These are phyloP conservation scores for Crypturellus tataupa DNA, from an alignment of 2,797 vertebrate species.

Conservation along the genomic window DNA sequence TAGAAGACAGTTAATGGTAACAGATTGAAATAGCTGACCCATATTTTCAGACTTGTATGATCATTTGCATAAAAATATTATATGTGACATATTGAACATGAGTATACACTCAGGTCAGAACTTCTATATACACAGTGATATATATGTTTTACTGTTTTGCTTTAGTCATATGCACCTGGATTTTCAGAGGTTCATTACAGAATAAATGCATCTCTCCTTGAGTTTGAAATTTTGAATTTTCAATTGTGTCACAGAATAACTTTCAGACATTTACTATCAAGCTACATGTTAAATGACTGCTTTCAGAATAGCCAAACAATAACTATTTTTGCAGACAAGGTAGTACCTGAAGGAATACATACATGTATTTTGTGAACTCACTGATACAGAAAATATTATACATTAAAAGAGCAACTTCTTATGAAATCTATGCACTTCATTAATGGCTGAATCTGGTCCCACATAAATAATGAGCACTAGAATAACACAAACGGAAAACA, in stretches of 20 bases:
- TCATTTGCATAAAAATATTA: neutral
- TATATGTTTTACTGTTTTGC: fast-evolving
- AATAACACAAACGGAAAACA: neutral
- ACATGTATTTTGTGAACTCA: neutral
- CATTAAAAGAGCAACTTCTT: neutral
- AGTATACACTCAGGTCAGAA: neutral
- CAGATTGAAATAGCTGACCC: constrained; percentile 13
- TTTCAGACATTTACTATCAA: neutral
- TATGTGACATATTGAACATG: neutral
- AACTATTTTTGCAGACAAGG: neutral
- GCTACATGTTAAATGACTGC: neutral
- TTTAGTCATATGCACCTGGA: neutral
- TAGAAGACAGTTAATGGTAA: constrained; percentile 25
- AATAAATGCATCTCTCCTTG: neutral
- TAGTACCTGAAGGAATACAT: neutral
- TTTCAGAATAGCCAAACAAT: neutral
- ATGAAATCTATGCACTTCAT: neutral
- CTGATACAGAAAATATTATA: neutral
- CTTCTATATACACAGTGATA: neutral
- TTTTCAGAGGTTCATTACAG: neutral
- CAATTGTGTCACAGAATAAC: neutral
- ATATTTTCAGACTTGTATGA: neutral
- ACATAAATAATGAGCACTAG: neutral
- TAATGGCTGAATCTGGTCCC: neutral
- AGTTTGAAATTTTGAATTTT: neutral